Percentiles rank a stretch among this genome's conserved stretches.
These are phyloP conservation scores for Nymphalis polychloros DNA, from an alignment of 2,888 invertebrate genomes.

Conservation along the genomic window DNA sequence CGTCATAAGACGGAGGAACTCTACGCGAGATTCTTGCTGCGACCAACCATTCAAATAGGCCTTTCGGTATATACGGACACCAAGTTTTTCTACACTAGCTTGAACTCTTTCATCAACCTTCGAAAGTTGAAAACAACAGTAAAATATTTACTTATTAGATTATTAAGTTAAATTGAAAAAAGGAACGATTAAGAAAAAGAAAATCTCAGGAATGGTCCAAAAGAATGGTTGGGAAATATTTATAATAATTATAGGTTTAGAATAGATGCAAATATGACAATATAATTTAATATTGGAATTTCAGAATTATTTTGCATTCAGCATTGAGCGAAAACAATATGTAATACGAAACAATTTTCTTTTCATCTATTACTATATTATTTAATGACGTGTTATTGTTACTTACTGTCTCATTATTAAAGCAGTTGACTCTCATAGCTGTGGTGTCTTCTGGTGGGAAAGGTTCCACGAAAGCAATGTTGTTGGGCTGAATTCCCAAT, in stretches of 20 bases:
- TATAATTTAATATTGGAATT: too few species aligned
- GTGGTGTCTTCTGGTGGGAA: slow-evolving; percentile 63
- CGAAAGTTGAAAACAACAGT: background rate
- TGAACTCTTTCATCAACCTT: slow-evolving; percentile 79
- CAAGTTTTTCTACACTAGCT: slow-evolving; percentile 57
- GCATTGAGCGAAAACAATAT: background rate
- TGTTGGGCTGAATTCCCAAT: slow-evolving; percentile 78
- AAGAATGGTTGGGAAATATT: too few species aligned
- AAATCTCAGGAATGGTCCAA: too few species aligned
- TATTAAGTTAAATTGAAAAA: background rate
- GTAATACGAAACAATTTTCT: background rate
- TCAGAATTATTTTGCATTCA: too few species aligned
- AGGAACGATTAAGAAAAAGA: background rate
- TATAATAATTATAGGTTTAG: too few species aligned
- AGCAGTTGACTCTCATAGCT: slow-evolving; percentile 65
- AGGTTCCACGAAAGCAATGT: slow-evolving; percentile 83
- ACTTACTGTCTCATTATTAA: slow-evolving; percentile 66
- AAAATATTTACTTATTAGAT: too few species aligned
- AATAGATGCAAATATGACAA: too few species aligned
- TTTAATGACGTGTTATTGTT: background rate
- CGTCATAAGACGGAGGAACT: slow-evolving; percentile 73
- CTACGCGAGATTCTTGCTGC: slow-evolving; percentile 51
- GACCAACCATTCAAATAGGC: slow-evolving; percentile 80
- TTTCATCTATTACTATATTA: too few species aligned
- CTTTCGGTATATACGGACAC: slow-evolving; percentile 70